Conservation (phyloP, 2,888 invertebrate genomes). For the Amphipyra berbera region DNA sequence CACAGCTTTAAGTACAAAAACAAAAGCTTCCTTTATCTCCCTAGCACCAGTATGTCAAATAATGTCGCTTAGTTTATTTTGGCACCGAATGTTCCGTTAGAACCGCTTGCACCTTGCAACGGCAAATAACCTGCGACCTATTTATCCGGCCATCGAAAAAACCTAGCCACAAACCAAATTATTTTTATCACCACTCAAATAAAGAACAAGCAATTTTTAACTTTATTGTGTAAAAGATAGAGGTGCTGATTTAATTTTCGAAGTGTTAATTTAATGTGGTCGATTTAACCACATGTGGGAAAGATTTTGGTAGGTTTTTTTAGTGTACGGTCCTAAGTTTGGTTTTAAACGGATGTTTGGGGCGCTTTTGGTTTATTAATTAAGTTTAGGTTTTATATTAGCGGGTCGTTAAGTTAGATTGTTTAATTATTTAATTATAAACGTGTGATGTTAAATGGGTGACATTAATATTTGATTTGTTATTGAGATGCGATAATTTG, state of each 20-base stretch:
- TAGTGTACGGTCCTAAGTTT: conserved; percentile 75
- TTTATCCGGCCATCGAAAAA: conserved; percentile 81
- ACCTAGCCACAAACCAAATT: conserved; percentile 60
- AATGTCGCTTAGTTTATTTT: conserved; percentile 81
- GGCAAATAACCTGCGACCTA: conserved; percentile 89
- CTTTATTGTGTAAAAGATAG: accelerated
- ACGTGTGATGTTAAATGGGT: conserved; percentile 62
- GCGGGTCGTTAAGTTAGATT: conserved; percentile 62
- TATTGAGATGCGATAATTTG: conserved; percentile 46
- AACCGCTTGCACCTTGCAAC: conserved; percentile 85
- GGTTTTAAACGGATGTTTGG: conserved; percentile 84
- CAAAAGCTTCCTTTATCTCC: conserved; percentile 79
- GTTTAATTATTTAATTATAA: conserved; percentile 62
- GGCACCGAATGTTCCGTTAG: conserved; percentile 83
- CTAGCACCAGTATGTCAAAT: conserved; percentile 76
- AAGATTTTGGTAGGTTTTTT: conserved; percentile 81
- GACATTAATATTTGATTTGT: conserved; percentile 34
- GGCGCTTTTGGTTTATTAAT: conserved; percentile 80
- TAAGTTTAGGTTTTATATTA: conserved; percentile 81
- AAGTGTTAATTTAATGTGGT: conserved; percentile 7
- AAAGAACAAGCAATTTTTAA: conserved; percentile 17
- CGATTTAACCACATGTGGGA: conserved; percentile 66
- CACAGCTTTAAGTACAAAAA: conserved; percentile 77
- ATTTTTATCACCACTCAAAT: not conserved
- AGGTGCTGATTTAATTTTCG: not conserved